Base-by-base conservation (phyloP, 2,113 vertebrate species). In the Corydoras sp. region DNA sequence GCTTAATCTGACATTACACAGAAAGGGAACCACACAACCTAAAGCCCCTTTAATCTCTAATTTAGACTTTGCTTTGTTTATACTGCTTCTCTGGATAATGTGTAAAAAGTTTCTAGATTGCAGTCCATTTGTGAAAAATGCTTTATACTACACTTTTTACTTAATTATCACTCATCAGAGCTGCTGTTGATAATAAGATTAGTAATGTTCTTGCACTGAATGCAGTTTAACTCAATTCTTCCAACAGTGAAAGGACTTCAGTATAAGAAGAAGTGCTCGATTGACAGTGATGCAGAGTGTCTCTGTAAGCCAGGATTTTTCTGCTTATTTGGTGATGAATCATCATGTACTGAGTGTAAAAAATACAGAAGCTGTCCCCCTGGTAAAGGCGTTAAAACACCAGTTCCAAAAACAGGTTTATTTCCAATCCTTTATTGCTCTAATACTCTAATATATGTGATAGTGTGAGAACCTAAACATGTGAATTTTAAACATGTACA, bases 261-360 rank as follows among this genome's bases (percentile, higher is more conserved):
- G 62, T 55, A 75, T 14, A 14, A 3, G 5, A 74, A 49, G 55
- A 31, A 0, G 0, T 91, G 89, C 81, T 73, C 80, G 11, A n/a
- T 56, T 1, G 79, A 68, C n/a, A 53, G 5, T 48, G 62, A 18
- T 0, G 7, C 86, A 10, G 73, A 1, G 55, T 91, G 89, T 78
- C 9, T 2, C 5, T 91, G 89, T 71, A 49, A 31, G 50, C 15
- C 80, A 14, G 86, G 81, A 18, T 81, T 0, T 68, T 89, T 3
- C 65, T 91, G 88, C 75, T 0, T 0, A 0, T 0, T 81, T 0
- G 35, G 0, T 0, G 71, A n/a, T 54, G 0, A 61, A 0, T 0
- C 5, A 0, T 43, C 14, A 0, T 85, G 81, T 48, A 0, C 0
- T 10, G n/a, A 7, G 0, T 90, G 88, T 66, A 1, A 0, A 0